phyloP scores from a whole-genome alignment of 92 coral and sea anemone genomes.

The Bergia sp. region DNA sequence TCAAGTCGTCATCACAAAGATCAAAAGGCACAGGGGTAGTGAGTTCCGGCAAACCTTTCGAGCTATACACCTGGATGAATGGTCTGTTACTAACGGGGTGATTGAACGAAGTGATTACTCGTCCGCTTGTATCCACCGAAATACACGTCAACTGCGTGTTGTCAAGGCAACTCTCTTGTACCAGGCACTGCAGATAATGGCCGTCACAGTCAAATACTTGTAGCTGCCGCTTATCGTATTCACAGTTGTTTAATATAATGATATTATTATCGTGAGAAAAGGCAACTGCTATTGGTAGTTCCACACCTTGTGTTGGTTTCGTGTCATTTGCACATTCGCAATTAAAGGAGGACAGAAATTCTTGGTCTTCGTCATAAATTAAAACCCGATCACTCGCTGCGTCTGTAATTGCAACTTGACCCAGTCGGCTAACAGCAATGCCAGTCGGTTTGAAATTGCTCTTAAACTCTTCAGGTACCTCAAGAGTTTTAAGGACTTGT shows the following conservation, averaged over 20 bases:
- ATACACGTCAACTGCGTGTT: background rate
- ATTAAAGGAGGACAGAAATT: background rate
- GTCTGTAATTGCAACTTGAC: constrained; percentile 25
- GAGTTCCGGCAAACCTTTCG: constrained; percentile 2
- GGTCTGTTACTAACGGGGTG: background rate
- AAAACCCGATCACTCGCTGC: background rate
- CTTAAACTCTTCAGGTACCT: constrained; percentile 24
- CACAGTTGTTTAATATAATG: background rate
- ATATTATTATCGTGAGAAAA: constrained; percentile 10
- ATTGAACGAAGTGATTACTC: constrained; percentile 7
- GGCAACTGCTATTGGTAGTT: background rate
- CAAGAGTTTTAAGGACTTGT: constrained; percentile 13
- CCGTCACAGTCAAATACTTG: background rate
- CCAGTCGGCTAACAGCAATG: constrained; percentile 17
- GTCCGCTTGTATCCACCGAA: constrained; percentile 28
- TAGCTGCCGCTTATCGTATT: background rate
- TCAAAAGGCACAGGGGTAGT: background rate
- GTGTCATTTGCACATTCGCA: background rate
- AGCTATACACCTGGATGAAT: constrained; percentile 20
- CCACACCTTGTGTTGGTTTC: background rate
- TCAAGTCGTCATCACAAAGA: constrained; percentile 3
- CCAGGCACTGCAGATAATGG: background rate
- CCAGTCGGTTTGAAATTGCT: constrained; percentile 8
- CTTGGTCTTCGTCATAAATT: background rate
- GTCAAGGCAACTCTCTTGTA: background rate